Percentiles rank a stretch among this genome's conserved stretches.
These are phyloP conservation scores for Dasyprocta punctata DNA, from an alignment of 2,113 vertebrate genomes.

Conservation along the genomic window DNA sequence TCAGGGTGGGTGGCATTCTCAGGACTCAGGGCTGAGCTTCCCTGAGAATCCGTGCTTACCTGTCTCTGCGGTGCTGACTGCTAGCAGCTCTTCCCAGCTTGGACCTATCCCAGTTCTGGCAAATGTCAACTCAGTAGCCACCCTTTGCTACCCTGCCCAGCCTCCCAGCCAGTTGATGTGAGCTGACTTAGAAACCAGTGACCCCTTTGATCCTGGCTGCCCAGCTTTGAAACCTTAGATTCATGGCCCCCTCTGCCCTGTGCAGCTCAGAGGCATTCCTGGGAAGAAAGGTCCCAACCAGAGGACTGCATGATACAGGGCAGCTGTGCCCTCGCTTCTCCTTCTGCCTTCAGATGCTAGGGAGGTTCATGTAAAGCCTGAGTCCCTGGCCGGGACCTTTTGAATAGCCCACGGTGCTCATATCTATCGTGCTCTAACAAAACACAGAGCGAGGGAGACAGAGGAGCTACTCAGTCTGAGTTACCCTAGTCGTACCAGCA, in stretches of 20 bases:
- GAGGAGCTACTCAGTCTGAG: background rate
- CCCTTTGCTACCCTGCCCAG: rapidly evolving
- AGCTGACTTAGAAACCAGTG: background rate
- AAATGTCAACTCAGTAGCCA: rapidly evolving
- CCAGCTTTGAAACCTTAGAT: background rate
- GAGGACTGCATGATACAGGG: rapidly evolving
- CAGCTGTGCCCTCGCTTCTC: rapidly evolving
- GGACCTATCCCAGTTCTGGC: background rate
- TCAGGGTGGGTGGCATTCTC: background rate
- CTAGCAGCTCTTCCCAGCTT: background rate
- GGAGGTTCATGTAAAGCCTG: background rate
- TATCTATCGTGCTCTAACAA: background rate
- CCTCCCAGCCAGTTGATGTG: background rate
- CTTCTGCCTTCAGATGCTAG: background rate
- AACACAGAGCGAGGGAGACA: background rate
- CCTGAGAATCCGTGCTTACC: background rate
- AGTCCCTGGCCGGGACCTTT: background rate
- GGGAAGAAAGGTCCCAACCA: background rate
- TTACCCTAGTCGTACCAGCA: background rate
- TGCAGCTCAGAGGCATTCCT: background rate
- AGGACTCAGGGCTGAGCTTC: background rate
- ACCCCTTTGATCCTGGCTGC: rapidly evolving
- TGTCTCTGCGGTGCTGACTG: background rate
- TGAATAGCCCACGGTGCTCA: rapidly evolving
- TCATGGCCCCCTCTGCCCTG: rapidly evolving